phyloP scores from a whole-genome alignment of 2,113 vertebrate genomes.

The Microtus oregoni region DNA sequence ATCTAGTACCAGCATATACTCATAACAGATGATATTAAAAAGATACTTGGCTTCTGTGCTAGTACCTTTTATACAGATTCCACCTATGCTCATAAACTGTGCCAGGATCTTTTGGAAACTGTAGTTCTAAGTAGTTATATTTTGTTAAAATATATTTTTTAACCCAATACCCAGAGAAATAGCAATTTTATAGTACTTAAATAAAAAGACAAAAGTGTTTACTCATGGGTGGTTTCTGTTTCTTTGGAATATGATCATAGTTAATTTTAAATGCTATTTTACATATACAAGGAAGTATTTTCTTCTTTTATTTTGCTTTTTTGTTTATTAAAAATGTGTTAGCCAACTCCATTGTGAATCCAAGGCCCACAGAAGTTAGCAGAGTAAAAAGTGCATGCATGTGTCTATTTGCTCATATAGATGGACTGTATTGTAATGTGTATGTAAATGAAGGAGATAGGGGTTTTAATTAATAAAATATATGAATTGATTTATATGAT shows the following conservation, averaged over 20 bases:
- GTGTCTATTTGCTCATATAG: not conserved
- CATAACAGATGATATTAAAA: not conserved
- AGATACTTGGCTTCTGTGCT: not conserved
- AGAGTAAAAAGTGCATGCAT: not conserved
- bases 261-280: constrained; percentile 1
- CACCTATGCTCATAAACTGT: not conserved
- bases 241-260: not conserved
- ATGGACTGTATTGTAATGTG: not conserved
- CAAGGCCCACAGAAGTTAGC: not conserved
- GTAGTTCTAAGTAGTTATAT: not conserved
- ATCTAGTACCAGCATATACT: not conserved
- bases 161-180: not conserved
- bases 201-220: not conserved
- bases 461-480: too few species aligned
- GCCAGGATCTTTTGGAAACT: not conserved
- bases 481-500: too few species aligned
- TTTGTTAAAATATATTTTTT: constrained; percentile 6
- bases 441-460: too few species aligned
- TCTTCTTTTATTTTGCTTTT: not conserved
- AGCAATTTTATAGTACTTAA: not conserved
- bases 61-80: not conserved
- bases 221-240: not conserved
- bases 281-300: not conserved
- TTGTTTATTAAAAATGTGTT: not conserved
- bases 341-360: not conserved